Base-by-base conservation (phyloP, 2,797 vertebrate species). In the Nothura maculosa region DNA sequence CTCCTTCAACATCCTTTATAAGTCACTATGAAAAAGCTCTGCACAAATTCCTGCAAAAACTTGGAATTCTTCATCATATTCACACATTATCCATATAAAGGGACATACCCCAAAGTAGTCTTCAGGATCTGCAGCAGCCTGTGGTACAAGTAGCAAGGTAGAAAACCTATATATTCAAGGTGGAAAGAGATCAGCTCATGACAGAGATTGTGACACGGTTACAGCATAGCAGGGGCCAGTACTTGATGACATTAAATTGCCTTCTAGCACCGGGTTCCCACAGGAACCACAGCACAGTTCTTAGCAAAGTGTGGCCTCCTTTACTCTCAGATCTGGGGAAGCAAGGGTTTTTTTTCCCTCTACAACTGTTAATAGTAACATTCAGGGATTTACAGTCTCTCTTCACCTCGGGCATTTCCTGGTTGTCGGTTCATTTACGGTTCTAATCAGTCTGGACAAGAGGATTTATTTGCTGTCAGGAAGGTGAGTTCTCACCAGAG, bases 401-500 rank as follows among this genome's bases (percentile, higher is more conserved):
- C 86, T 66, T 95, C 90, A 93, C 95, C 90, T 89, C 52, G 94
- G 92, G 89, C 83, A 87, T 95, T 95, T 95, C 92, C 94, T 94
- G 69, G 86, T 90, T 95, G 93, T 92, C 58, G 13, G 76, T 89
- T 92, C 86, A 34, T 94, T 96, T 94, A 69, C 68, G 81, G 84
- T 2, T 90, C 90, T 93, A 83, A 94, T 96, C 94, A 94, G 69
- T 96, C 93, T 94, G 66, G 84, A 73, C 55, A 90, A 92, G 90
- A 94, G 93, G 93, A 93, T 96, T 94, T 94, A 93, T 96, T 94
- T 94, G 2, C 78, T 85, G 84, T 27, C 81, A 93, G 81, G 80
- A 89, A 73, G 30, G 14, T 61, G 81, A 93, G 62, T 34, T 72
- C 54, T 82, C 80, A 75, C 68, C 0, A 0, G 64, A 38, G 0